Evolutionary conservation across 2,797 vertebrate species (phyloP).

Genomic region (Danio albolineatus): DNA sequence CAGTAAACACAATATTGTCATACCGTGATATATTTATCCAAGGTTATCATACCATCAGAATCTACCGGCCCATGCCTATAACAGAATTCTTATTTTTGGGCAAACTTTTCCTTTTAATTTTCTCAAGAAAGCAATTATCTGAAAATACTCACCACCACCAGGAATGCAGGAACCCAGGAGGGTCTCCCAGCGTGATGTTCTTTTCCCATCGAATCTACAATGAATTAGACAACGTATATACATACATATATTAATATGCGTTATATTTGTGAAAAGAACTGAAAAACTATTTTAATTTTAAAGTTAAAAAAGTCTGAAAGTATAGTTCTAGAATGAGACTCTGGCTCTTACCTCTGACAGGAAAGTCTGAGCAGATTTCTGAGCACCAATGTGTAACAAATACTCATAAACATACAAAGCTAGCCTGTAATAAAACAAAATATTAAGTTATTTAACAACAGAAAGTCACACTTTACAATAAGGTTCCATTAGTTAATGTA

Average conservation of each 20-base stretch:
- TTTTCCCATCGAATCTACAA: conserved; percentile 98
- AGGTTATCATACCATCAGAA: no score
- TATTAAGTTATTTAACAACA: conserved; percentile 60
- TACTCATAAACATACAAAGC: conserved; percentile 98
- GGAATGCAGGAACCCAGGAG: conserved; percentile 96
- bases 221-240: no score
- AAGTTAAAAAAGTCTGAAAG: neutral
- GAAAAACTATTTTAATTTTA: neutral
- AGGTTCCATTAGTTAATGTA: no score
- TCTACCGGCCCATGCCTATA: no score
- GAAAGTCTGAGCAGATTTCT: conserved; percentile 99
- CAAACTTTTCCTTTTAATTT: no score
- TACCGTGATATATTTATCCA: no score
- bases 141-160: conserved; percentile 95
- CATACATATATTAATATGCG: neutral
- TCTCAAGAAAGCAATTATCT: neutral
- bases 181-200: conserved; percentile 97
- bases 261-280: neutral
- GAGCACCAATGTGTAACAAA: conserved; percentile 96
- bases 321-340: neutral
- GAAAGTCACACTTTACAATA: no score
- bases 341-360: conserved; percentile 90
- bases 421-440: conserved; percentile 79
- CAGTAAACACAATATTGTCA: no score
- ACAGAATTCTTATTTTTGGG: neutral